Percentiles rank a stretch among this genome's conserved stretches.
Conservation (phyloP, 2,888 invertebrate genomes). For the Sphaeridia pumilis region DNA sequence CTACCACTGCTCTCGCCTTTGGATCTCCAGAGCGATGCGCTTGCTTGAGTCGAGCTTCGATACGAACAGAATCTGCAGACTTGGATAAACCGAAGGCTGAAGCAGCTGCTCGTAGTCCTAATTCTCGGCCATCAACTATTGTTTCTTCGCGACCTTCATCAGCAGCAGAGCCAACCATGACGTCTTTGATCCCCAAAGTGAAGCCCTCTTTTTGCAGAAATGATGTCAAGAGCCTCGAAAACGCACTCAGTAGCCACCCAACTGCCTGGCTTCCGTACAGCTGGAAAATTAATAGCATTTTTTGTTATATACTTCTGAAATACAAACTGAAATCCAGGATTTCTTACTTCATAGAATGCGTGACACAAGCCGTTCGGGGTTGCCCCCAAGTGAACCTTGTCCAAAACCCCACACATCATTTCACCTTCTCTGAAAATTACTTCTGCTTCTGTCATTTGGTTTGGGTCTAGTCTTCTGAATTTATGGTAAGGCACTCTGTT, state of each 20-base stretch:
- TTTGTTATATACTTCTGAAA: not conserved
- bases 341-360: constrained; percentile 68
- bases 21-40: constrained; percentile 57
- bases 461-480: constrained; percentile 51
- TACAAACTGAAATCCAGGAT: not conserved
- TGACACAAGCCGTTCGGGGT: constrained; percentile 91
- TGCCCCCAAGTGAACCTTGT: constrained; percentile 93
- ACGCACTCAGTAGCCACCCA: constrained; percentile 67
- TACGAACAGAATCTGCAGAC: constrained; percentile 47
- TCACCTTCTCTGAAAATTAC: constrained; percentile 81
- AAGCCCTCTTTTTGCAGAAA: constrained; percentile 86
- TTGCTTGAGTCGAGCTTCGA: constrained; percentile 54
- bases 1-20: constrained; percentile 61
- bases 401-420: constrained; percentile 78
- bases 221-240: constrained; percentile 82
- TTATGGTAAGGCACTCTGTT: not conserved
- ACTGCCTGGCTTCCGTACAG: constrained; percentile 83
- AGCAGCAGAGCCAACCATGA: constrained; percentile 63
- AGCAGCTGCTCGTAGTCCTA: constrained; percentile 53
- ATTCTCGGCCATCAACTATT: constrained; percentile 51
- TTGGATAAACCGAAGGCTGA: constrained; percentile 59
- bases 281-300: constrained; percentile 40
- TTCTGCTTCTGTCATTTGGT: constrained; percentile 74
- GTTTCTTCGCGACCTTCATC: constrained; percentile 58
- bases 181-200: constrained; percentile 89